Percentiles rank a stretch among this genome's conserved stretches.
Evolutionary conservation across 2,113 vertebrate species (phyloP).

Genomic region (Bothrops jararaca): DNA sequence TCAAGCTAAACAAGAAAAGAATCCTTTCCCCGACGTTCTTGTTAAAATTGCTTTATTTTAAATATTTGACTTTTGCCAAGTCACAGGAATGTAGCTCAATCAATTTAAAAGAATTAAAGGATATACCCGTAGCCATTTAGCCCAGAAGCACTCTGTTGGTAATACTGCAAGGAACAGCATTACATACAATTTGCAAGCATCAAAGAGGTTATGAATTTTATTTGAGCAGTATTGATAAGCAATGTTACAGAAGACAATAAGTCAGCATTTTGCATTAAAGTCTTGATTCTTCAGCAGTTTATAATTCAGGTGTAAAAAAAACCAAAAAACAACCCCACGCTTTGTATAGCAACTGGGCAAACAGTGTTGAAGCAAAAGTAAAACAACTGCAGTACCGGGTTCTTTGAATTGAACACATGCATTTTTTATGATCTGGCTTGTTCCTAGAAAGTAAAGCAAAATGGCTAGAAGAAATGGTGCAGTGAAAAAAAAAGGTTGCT

Average conservation of each 20-base stretch:
- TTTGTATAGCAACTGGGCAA: constrained; percentile 42
- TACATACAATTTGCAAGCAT: constrained; percentile 45
- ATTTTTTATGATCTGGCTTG: constrained; percentile 41
- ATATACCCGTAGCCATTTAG: constrained; percentile 35
- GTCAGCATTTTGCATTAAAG: constrained; percentile 51
- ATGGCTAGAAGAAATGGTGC: constrained; percentile 5
- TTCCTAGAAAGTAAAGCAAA: constrained; percentile 41
- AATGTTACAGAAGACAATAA: constrained; percentile 34
- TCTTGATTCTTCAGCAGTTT: constrained; percentile 55
- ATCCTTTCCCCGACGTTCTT: background rate
- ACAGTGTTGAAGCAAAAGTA: constrained; percentile 38
- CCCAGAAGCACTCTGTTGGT: constrained; percentile 29
- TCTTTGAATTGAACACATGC: constrained; percentile 39
- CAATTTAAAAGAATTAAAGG: constrained; percentile 51
- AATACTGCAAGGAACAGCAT: background rate
- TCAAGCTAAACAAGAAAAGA: background rate
- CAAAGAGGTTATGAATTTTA: constrained; percentile 46
- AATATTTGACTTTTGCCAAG: constrained; percentile 44
- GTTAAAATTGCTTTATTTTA: constrained; percentile 12
- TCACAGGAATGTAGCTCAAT: constrained; percentile 3
- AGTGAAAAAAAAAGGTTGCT: background rate
- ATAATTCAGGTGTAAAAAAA: constrained; percentile 51
- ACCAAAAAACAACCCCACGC: background rate
- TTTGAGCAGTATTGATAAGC: constrained; percentile 41
- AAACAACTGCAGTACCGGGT: constrained; percentile 23